Percentiles rank a stretch among this genome's conserved stretches.
phyloP scores from a whole-genome alignment of 1,140 invertebrate genomes.

The Trichogramma pretiosum region DNA sequence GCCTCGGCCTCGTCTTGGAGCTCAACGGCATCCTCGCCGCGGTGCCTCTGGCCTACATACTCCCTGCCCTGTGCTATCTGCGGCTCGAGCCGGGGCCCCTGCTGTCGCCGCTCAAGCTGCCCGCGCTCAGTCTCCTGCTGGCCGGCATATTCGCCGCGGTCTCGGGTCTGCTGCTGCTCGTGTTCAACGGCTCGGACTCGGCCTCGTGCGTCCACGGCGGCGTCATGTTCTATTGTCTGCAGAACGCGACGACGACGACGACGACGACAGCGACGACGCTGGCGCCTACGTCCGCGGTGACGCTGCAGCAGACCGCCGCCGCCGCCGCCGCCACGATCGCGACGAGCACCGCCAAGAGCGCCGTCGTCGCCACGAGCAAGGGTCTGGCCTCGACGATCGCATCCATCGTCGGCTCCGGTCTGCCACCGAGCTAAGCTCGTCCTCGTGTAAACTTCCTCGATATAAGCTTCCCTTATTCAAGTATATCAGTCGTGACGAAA shows the following conservation, averaged over 20 bases:
- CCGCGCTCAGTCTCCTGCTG: conserved; percentile 59
- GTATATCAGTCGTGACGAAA: no score
- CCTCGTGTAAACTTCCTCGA: no score
- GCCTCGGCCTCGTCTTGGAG: conserved; percentile 76
- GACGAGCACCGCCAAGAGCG: background rate
- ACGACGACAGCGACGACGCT: background rate
- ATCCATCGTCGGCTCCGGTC: background rate
- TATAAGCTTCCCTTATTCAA: no score
- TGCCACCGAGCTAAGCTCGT: background rate
- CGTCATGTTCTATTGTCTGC: conserved; percentile 52
- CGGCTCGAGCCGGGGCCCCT: conserved; percentile 64
- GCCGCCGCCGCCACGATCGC: background rate
- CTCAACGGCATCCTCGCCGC: conserved; percentile 79
- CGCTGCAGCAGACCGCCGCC: background rate
- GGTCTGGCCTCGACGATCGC: background rate
- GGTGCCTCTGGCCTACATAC: conserved; percentile 74
- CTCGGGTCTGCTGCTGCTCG: conserved; percentile 51
- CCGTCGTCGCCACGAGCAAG: no score
- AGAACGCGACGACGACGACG: background rate
- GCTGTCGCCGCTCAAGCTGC: conserved; percentile 60
- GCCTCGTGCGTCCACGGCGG: conserved; percentile 56
- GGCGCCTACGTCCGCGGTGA: background rate
- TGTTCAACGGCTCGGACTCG: conserved; percentile 45
- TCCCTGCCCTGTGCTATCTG: conserved; percentile 74
- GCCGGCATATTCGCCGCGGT: conserved; percentile 66